These are phyloP conservation scores for Penelope pileata DNA, from an alignment of 2,113 vertebrate species.

Conservation along the genomic window DNA sequence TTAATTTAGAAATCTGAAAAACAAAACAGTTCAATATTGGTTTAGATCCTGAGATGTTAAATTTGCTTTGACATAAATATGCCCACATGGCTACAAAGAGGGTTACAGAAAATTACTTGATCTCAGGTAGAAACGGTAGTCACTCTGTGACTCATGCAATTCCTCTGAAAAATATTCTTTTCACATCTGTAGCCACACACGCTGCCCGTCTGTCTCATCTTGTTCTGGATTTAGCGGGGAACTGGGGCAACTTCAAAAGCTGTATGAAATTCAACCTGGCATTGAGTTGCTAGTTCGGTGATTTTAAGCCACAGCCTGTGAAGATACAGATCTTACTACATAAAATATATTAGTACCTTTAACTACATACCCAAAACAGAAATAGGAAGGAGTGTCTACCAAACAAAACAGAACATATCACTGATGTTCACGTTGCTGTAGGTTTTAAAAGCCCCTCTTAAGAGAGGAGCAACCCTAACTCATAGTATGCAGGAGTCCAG, in stretches of 20 bases:
- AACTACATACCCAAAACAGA: not conserved
- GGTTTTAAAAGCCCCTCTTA: not conserved
- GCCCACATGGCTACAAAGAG: not conserved
- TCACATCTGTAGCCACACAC: not conserved
- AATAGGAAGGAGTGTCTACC: not conserved
- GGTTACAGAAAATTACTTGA: not conserved
- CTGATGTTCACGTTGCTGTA: not conserved
- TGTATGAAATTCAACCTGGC: not conserved
- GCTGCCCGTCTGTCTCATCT: not conserved
- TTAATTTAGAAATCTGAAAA: not conserved
- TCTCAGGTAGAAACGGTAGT: not conserved
- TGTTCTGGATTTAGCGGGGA: not conserved
- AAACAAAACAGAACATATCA: not conserved
- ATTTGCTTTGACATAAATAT: not conserved
- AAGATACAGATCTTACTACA: conserved; percentile 5
- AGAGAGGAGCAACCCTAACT: not conserved
- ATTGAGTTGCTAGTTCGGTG: not conserved
- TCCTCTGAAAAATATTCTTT: not conserved
- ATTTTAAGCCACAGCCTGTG: conserved; percentile 1
- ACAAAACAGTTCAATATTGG: not conserved
- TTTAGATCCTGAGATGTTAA: not conserved
- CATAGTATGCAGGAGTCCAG: not conserved
- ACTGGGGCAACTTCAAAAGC: not conserved
- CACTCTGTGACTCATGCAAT: not conserved
- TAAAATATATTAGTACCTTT: not conserved